Evolutionary conservation across 2,113 vertebrate genomes (phyloP).

Genomic region (Caranx melampygus): DNA sequence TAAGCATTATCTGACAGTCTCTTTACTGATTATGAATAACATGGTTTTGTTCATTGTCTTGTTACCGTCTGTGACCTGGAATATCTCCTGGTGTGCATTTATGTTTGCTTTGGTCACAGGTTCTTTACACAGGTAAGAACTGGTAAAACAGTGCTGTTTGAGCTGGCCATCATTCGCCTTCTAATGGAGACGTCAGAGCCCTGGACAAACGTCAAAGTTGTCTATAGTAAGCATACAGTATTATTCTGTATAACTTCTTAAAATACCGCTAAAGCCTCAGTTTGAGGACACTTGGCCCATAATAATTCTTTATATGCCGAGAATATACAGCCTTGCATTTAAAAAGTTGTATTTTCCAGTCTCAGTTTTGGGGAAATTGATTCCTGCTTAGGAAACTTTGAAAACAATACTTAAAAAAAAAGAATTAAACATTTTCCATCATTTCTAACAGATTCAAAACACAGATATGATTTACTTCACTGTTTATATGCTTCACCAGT

Average conservation of each 20-base stretch:
- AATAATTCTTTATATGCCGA: neutral
- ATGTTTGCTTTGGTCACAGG: conserved; percentile 80
- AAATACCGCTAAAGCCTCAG: neutral
- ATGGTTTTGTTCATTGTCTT: neutral
- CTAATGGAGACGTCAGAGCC: conserved; percentile 92
- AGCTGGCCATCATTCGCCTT: conserved; percentile 94
- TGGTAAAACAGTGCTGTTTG: conserved; percentile 96
- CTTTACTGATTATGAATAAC: neutral
- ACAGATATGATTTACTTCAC: neutral
- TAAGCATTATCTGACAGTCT: conserved; percentile 81
- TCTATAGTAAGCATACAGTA: conserved; percentile 83
- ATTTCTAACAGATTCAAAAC: neutral
- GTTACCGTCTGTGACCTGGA: neutral
- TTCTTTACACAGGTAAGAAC: conserved; percentile 94
- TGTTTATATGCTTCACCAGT: neutral
- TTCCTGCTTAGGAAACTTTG: neutral
- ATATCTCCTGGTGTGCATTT: conserved; percentile 2
- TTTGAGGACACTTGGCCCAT: neutral
- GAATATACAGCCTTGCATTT: neutral
- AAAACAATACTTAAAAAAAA: neutral
- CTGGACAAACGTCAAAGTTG: conserved; percentile 94
- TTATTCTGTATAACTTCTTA: neutral
- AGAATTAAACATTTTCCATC: no score
- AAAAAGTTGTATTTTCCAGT: neutral
- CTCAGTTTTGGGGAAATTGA: no score